These are phyloP conservation scores for Manacus vitellinus DNA, from an alignment of 2,113 vertebrate genomes.

Conservation along the genomic window DNA sequence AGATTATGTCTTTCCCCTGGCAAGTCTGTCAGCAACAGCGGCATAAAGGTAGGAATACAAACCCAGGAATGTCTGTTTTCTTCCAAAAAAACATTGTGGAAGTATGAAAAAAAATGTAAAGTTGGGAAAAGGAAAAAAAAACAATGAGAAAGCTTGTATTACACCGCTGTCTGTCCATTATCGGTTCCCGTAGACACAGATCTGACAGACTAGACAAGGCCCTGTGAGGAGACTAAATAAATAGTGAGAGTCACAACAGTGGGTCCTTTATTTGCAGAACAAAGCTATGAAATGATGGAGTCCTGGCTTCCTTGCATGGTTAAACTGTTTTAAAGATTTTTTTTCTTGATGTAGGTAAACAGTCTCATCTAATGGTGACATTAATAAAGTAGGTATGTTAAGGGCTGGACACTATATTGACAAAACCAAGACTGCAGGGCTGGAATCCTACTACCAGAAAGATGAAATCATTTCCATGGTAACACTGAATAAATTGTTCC, in stretches of 20 bases:
- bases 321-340: background rate
- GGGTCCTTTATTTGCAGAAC: background rate
- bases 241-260: background rate
- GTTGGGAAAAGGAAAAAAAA: background rate
- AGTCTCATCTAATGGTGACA: background rate
- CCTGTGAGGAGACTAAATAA: background rate
- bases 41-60: background rate
- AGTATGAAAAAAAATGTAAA: background rate
- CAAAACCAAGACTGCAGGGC: background rate
- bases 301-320: background rate
- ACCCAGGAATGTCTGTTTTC: background rate
- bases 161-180: background rate
- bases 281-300: background rate
- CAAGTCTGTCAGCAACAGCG: background rate
- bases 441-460: constrained; percentile 10
- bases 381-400: background rate
- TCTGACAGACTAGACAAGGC: background rate
- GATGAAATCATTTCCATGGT: constrained; percentile 61
- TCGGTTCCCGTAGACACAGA: background rate
- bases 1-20: background rate
- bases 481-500: constrained; percentile 48
- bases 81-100: background rate
- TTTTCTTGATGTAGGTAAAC: background rate
- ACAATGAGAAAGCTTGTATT: background rate
- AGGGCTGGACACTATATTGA: background rate